A percentile compares a stretch with the other conserved stretches of the same genome.
These are phyloP conservation scores for Drosophila bifasciata DNA, from an alignment of 1,140 invertebrate species.

Conservation along the genomic window DNA sequence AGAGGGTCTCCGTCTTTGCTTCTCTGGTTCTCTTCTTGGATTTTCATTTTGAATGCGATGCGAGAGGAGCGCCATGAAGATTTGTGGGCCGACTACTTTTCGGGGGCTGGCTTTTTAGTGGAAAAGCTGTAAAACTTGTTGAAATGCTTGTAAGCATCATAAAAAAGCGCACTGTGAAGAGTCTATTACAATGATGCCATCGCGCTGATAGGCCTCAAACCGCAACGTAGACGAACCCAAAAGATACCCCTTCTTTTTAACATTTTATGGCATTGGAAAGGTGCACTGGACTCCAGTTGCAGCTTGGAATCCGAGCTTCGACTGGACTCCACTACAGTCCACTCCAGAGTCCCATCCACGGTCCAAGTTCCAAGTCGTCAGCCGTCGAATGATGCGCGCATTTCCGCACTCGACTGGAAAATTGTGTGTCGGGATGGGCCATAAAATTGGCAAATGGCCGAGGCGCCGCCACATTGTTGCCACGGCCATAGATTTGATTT, in stretches of 20 bases:
- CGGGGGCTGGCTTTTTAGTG: slow-evolving; percentile 73
- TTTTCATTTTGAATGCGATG: slow-evolving; percentile 28
- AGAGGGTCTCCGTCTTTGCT: background rate
- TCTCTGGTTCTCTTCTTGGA: slow-evolving; percentile 23
- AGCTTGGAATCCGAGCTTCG: slow-evolving; percentile 1
- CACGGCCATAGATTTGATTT: slow-evolving; percentile 17
- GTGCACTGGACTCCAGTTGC: slow-evolving; percentile 36
- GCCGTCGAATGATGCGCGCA: slow-evolving; percentile 50
- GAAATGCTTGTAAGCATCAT: slow-evolving; percentile 81
- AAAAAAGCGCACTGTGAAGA: slow-evolving; percentile 74
- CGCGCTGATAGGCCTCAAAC: slow-evolving; percentile 56
- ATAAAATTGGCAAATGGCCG: slow-evolving; percentile 67
- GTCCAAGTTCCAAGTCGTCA: slow-evolving; percentile 6
- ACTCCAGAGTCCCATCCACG: background rate
- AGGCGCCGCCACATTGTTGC: slow-evolving; percentile 69
- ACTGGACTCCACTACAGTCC: slow-evolving; percentile 13
- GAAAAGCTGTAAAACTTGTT: slow-evolving; percentile 83
- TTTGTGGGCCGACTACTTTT: slow-evolving; percentile 54
- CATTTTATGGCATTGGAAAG: slow-evolving; percentile 67
- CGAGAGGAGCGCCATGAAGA: slow-evolving; percentile 48
- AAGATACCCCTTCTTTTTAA: background rate
- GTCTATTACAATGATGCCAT: slow-evolving; percentile 81
- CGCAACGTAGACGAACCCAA: slow-evolving; percentile 16
- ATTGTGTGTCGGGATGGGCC: slow-evolving; percentile 57
- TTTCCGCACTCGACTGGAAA: slow-evolving; percentile 57